Base-by-base conservation (phyloP, 2,888 invertebrate genomes). In the Lissonota sp. region DNA sequence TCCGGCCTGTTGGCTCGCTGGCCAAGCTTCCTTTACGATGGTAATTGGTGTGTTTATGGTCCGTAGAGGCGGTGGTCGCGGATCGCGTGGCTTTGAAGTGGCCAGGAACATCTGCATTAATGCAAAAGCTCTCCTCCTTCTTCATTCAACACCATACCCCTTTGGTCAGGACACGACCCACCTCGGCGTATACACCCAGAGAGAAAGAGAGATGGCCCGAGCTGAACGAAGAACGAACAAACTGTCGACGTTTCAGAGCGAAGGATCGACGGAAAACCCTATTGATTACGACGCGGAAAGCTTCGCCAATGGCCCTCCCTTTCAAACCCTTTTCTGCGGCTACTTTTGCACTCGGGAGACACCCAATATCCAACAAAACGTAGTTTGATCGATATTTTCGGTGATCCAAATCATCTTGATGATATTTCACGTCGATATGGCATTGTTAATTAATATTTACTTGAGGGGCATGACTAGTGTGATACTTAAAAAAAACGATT, bases 1-100 rank as follows among this genome's bases (percentile, higher is more conserved):
- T 77, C 73, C 77, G 77, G 73, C 77, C 74, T 78, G 75, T 64
- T 73, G 57, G 80, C 69, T 79, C 82, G 70, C 79, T 84, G 82
- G 80, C 82, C 82, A 70, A 78, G 76, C 74, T 80, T 79, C 86
- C 87, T 89, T 88, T 88, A 86, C 86, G 83, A 89, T 89, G 88
- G 87, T 89, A 89, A 90, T 90, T 88, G 87, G 85, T 85, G 86
- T 87, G 87, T 89, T 89, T 89, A 88, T 88, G 87, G 86, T 86
- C 81, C 84, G 84, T 83, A 85, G 66, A 85, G 85, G 83, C 83
- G 83, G 80, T 82, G 83, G 73, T 79, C 73, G 84, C 83, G 84
- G 67, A 84, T 85, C 81, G 82, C 80, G 70, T 67, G 67, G 83
- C 89, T 89, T 89, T 89, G 88, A 89, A 89, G 88, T 87, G 88